Evolutionary conservation across 1,140 invertebrate genomes (phyloP).

Genomic region (Paralvinella palmiformis): DNA sequence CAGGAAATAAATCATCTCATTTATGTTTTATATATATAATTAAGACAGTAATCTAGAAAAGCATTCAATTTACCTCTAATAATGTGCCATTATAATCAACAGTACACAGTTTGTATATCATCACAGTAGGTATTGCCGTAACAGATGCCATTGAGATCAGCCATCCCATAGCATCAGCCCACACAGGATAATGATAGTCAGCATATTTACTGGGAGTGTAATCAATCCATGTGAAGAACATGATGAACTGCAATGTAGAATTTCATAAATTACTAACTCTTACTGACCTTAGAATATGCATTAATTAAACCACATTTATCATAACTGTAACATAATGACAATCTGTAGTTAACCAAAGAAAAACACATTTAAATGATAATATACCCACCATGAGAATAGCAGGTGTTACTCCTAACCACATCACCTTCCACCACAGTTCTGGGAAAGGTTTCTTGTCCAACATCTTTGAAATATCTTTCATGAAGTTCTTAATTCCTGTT

Average conservation of each 20-base stretch:
- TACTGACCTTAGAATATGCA: background rate
- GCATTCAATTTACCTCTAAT: background rate
- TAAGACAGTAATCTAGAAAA: too few relatives aligned
- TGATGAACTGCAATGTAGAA: constrained; percentile 17
- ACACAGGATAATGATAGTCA: constrained; percentile 26
- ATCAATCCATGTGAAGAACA: constrained; percentile 19
- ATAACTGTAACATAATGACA: background rate
- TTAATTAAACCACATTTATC: background rate
- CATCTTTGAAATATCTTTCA: constrained; percentile 41
- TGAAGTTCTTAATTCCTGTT: constrained; percentile 31
- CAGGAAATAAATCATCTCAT: too few relatives aligned
- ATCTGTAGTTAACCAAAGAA: background rate
- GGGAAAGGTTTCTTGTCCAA: constrained; percentile 25
- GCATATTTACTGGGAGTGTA: constrained; percentile 15
- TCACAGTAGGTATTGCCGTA: constrained; percentile 28
- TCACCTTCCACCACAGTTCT: constrained; percentile 60
- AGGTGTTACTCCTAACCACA: constrained; percentile 76
- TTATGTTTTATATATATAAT: too few relatives aligned
- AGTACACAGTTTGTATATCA: background rate
- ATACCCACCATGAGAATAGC: constrained; percentile 60
- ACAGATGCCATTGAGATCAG: constrained; percentile 29
- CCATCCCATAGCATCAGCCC: constrained; percentile 27
- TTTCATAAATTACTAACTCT: background rate
- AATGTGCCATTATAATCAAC: background rate
- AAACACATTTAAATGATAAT: background rate